phyloP scores from a whole-genome alignment of 2,113 vertebrate genomes.

The Brachyhypopomus occidentalis region DNA sequence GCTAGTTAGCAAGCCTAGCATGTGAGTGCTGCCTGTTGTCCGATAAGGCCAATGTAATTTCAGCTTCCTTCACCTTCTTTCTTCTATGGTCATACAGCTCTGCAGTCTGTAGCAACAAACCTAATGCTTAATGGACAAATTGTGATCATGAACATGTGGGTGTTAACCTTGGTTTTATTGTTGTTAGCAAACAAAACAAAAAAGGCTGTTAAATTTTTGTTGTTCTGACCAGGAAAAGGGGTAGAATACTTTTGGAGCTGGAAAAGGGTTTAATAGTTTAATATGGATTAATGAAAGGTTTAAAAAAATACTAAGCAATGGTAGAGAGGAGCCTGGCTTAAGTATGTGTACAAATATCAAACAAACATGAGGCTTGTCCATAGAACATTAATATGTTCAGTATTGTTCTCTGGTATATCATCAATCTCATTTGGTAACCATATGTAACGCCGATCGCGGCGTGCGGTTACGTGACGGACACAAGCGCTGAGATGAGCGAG shows the following conservation, averaged over 20 bases:
- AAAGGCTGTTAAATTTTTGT: background rate
- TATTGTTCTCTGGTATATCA: no score
- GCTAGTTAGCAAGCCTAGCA: no score
- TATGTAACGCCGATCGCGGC: no score
- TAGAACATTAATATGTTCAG: no score
- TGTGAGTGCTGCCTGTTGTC: no score
- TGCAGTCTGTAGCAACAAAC: background rate
- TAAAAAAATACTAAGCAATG: no score
- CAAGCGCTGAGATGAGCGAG: no score
- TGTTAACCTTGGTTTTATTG: background rate
- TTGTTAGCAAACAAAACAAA: background rate
- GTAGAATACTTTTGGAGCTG: background rate
- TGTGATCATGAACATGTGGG: background rate
- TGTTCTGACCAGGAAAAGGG: slow-evolving; percentile 3
- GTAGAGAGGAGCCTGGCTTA: background rate
- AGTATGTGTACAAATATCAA: slow-evolving; percentile 11
- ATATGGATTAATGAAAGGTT: background rate
- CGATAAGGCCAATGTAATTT: no score
- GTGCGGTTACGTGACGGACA: no score
- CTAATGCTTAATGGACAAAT: background rate
- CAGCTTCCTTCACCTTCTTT: no score
- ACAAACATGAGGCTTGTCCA: background rate
- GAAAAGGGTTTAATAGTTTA: slow-evolving; percentile 7
- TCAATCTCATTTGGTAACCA: no score
- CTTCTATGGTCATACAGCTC: no score